phyloP scores from a whole-genome alignment of 2,113 vertebrate species.

The Pithys albifrons region DNA sequence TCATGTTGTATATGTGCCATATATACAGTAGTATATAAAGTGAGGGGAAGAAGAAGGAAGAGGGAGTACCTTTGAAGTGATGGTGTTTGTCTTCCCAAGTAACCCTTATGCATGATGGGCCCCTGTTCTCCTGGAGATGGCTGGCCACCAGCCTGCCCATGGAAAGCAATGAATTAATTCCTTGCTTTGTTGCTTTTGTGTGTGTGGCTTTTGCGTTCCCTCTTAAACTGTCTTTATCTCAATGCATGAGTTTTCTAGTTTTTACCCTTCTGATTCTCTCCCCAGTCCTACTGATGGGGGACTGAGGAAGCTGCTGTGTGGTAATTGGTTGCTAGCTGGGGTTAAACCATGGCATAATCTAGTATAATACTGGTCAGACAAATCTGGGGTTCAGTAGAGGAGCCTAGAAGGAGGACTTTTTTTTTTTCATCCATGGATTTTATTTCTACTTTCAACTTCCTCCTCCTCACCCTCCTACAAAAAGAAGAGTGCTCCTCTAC shows the following conservation, averaged over 20 bases:
- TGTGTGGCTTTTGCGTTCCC: fast-evolving
- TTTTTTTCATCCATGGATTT: neutral
- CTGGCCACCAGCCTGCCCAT: neutral
- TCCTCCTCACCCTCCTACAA: neutral
- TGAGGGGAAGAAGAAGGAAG: neutral
- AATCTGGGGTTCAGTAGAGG: neutral
- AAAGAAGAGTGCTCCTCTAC: neutral
- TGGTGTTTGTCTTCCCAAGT: neutral
- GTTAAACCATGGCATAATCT: neutral
- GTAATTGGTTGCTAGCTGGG: neutral
- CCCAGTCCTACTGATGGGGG: fast-evolving
- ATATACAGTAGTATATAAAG: neutral
- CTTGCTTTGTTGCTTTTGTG: neutral
- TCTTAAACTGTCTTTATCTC: neutral
- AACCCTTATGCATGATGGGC: fast-evolving
- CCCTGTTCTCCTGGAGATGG: neutral
- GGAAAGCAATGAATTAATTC: neutral
- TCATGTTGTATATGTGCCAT: neutral
- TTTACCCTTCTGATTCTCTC: neutral
- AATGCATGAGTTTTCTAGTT: neutral
- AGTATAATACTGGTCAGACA: neutral
- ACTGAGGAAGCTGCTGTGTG: fast-evolving
- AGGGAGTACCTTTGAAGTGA: fast-evolving
- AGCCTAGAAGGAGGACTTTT: neutral
- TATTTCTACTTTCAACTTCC: neutral